phyloP scores from a whole-genome alignment of 1,140 invertebrate genomes.

The Caligus rogercresseyi region DNA sequence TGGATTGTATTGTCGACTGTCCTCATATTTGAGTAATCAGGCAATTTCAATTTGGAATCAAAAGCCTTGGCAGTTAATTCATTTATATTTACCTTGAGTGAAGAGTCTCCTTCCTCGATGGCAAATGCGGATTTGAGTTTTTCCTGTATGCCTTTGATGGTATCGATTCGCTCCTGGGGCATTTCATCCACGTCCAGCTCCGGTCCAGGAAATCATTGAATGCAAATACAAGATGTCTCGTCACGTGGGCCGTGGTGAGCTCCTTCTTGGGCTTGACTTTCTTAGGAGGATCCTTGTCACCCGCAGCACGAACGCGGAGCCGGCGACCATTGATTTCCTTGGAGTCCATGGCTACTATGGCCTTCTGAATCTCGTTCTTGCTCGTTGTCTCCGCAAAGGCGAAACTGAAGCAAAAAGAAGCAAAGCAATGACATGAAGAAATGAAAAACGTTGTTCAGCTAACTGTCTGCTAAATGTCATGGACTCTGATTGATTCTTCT shows the following conservation, averaged over 20 bases:
- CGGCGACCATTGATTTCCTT: conserved; percentile 16
- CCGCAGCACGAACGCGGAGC: conserved; percentile 10
- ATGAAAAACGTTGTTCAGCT: too few species aligned
- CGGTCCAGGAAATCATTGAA: conserved; percentile 5
- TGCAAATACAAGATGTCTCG: neutral
- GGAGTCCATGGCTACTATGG: conserved; percentile 13
- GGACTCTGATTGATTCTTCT: too few species aligned
- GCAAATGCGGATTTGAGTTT: neutral
- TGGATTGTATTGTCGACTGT: too few species aligned
- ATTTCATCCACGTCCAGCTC: neutral
- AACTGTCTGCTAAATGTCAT: too few species aligned
- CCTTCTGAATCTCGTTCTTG: conserved; percentile 9
- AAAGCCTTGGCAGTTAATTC: too few species aligned
- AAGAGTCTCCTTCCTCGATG: neutral
- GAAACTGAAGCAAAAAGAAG: conserved; percentile 11
- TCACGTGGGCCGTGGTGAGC: conserved; percentile 2
- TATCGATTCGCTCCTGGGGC: neutral
- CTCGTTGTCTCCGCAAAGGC: conserved; percentile 20
- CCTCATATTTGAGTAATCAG: too few species aligned
- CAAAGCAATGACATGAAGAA: too few species aligned
- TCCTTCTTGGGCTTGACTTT: conserved; percentile 16
- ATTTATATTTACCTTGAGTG: neutral
- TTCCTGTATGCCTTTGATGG: neutral
- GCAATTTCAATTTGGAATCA: too few species aligned
- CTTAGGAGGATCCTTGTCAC: conserved; percentile 6